Conservation (phyloP, 2,797 vertebrate genomes). For the Typhlichthys subterraneus region DNA sequence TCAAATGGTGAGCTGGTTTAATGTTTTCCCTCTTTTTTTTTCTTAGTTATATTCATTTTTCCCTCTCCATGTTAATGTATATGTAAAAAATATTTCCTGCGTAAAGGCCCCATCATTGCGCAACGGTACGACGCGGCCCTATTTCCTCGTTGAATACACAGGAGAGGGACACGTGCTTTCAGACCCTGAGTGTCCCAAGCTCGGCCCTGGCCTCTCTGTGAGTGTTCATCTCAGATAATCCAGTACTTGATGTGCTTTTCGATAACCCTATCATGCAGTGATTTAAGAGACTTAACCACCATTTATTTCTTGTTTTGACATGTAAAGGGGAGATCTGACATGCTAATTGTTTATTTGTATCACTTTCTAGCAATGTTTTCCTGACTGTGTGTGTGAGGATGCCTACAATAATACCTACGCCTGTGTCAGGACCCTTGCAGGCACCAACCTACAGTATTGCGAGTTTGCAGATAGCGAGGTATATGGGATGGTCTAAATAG, state of each 20-base stretch:
- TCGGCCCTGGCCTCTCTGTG: constrained; percentile 80
- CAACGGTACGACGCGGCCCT: constrained; percentile 68
- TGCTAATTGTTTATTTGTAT: constrained; percentile 1
- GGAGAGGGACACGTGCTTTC: constrained; percentile 70
- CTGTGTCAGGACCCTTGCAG: constrained; percentile 73
- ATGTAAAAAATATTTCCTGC: not conserved
- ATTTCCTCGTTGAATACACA: constrained; percentile 79
- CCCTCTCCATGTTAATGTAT: not conserved
- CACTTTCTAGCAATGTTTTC: constrained; percentile 76
- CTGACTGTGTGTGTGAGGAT: constrained; percentile 83
- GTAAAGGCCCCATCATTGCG: constrained; percentile 71
- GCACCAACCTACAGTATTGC: constrained; percentile 78
- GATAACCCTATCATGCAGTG: too few species aligned
- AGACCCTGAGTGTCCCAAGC: constrained; percentile 76
- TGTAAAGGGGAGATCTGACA: too few species aligned
- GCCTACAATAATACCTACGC: constrained; percentile 84
- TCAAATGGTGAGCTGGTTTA: constrained; percentile 73
- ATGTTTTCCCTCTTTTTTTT: not conserved
- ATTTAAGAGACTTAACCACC: too few species aligned
- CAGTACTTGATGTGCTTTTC: not conserved
- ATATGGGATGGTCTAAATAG: not conserved
- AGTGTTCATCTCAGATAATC: constrained; percentile 36
- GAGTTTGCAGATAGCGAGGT: constrained; percentile 84
- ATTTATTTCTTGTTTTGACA: too few species aligned
- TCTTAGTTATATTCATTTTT: not conserved